Percentiles rank a stretch among this genome's conserved stretches.
Conservation (phyloP, 2,888 invertebrate species). For the Scaeva pyrastri region DNA sequence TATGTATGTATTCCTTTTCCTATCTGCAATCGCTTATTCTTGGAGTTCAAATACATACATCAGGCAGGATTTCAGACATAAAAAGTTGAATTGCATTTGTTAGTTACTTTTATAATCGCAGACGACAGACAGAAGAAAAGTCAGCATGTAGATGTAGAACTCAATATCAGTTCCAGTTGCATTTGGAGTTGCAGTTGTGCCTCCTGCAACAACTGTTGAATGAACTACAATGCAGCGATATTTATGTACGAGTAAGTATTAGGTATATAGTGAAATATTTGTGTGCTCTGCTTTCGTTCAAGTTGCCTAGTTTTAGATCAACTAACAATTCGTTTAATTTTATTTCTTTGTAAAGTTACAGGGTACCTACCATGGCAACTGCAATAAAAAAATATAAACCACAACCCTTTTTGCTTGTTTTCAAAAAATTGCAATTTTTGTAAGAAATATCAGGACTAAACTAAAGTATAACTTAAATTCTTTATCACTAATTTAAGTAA, state of each 20-base stretch:
- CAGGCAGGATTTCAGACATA: constrained; percentile 56
- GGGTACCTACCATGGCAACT: neutral
- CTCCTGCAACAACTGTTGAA: constrained; percentile 43
- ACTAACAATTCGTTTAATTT: constrained; percentile 21
- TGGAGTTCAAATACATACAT: constrained; percentile 18
- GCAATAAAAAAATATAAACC: no score
- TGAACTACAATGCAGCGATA: constrained; percentile 56
- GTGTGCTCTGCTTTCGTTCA: constrained; percentile 67
- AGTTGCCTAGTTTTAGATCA: constrained; percentile 63
- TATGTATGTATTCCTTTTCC: neutral
- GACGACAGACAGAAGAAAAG: constrained; percentile 6
- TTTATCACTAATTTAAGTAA: no score
- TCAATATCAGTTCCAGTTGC: constrained; percentile 29
- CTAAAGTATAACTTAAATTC: no score
- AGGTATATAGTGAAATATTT: constrained; percentile 22
- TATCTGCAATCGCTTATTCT: constrained; percentile 30
- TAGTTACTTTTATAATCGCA: constrained; percentile 32
- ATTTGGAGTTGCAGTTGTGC: no score
- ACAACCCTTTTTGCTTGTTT: no score
- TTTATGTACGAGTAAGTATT: neutral
- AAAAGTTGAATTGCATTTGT: constrained; percentile 41
- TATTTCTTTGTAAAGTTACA: neutral
- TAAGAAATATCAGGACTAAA: no score
- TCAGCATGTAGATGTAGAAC: constrained; percentile 5
- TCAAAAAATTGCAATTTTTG: no score